Percentiles rank a stretch among this genome's conserved stretches.
Evolutionary conservation across 2,113 vertebrate species (phyloP).

Genomic region (Ondatra zibethicus): DNA sequence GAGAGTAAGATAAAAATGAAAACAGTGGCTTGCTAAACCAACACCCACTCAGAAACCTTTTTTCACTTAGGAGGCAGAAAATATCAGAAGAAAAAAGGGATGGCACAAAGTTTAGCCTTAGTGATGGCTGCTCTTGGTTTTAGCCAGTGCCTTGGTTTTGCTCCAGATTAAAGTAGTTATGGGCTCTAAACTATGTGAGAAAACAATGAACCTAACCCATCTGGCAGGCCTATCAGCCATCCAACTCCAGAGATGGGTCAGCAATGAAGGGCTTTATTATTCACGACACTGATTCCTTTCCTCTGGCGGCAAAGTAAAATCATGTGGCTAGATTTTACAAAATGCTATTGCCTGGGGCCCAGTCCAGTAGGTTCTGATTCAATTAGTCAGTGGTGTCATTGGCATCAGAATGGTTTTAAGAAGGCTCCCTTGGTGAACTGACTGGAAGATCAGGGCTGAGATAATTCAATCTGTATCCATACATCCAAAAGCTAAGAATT

Average conservation of each 20-base stretch:
- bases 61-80: conserved; percentile 33
- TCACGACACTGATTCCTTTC: neutral
- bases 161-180: conserved; percentile 6
- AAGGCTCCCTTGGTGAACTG: conserved; percentile 5
- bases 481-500: neutral
- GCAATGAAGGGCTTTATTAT: conserved; percentile 27
- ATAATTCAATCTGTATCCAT: neutral
- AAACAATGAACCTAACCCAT: neutral
- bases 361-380: neutral
- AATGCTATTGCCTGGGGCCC: neutral
- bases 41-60: neutral
- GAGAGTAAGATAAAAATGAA: neutral
- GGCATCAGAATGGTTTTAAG: neutral
- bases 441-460: neutral
- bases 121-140: neutral
- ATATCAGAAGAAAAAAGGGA: neutral
- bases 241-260: neutral
- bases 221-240: neutral
- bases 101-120: neutral
- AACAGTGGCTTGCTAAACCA: neutral
- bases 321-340: conserved; percentile 3
- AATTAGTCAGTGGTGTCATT: neutral
- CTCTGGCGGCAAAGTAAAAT: neutral
- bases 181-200: neutral
- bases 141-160: neutral